Percentiles rank a stretch among this genome's conserved stretches.
phyloP scores from a whole-genome alignment of 2,888 invertebrate genomes.

The Glyphotaelius pellucidus region DNA sequence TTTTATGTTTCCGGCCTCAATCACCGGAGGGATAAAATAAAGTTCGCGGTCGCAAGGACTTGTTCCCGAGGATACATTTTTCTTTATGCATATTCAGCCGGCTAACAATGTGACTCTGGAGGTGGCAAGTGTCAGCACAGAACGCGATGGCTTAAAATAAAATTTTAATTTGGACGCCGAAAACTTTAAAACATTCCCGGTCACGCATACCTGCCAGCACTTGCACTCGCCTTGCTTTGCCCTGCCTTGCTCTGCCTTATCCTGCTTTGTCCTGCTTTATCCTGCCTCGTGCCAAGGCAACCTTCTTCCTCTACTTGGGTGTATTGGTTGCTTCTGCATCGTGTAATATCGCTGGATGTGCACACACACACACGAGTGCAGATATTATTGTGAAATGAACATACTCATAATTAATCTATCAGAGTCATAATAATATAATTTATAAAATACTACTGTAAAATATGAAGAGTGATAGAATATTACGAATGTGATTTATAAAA shows the following conservation, averaged over 20 bases:
- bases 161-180: slow-evolving; percentile 52
- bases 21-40: neutral
- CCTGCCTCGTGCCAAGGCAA: neutral
- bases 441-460: neutral
- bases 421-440: neutral
- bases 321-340: neutral
- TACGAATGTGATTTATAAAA: neutral
- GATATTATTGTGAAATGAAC: neutral
- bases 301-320: neutral
- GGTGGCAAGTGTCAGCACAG: slow-evolving; percentile 22
- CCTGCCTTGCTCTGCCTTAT: neutral
- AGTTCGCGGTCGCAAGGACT: neutral
- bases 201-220: slow-evolving; percentile 2
- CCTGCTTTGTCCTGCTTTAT: no score
- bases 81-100: slow-evolving; percentile 43
- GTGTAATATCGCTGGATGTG: neutral
- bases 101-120: slow-evolving; percentile 49
- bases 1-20: neutral
- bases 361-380: neutral
- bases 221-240: neutral
- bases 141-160: neutral
- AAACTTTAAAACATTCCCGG: neutral
- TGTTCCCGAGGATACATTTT: neutral
- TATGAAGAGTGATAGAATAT: neutral
- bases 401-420: neutral